Percentiles rank a stretch among this genome's conserved stretches.
Evolutionary conservation across 2,888 invertebrate genomes (phyloP).

Genomic region (Hypomecis atomaria): DNA sequence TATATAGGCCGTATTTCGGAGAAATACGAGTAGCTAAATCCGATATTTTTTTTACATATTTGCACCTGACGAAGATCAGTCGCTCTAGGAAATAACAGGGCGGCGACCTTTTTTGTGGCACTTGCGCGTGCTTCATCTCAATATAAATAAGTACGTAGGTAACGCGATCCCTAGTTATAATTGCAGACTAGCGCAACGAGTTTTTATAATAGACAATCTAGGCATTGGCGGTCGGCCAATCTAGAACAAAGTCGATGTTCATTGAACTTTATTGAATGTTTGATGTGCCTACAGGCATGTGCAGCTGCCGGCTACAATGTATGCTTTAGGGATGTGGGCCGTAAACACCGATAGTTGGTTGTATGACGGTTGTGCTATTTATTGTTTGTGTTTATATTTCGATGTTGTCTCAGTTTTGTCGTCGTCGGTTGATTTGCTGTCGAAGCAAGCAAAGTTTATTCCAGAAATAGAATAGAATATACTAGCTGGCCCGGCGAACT

Average conservation of each 20-base stretch:
- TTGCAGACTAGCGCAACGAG: constrained; percentile 13
- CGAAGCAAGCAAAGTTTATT: too few relatives aligned
- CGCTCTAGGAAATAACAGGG: too few relatives aligned
- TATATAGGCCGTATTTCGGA: too few relatives aligned
- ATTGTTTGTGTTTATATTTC: too few relatives aligned
- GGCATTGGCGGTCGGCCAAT: constrained; percentile 32
- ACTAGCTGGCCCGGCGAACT: too few relatives aligned
- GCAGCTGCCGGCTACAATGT: constrained; percentile 2
- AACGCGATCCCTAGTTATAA: constrained; percentile 27
- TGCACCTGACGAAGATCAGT: too few relatives aligned
- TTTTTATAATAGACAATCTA: constrained; percentile 32
- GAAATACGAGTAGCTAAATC: too few relatives aligned
- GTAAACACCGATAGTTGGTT: neutral
- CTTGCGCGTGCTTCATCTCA: neutral
- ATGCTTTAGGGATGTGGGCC: neutral
- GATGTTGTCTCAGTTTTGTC: too few relatives aligned
- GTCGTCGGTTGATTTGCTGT: too few relatives aligned
- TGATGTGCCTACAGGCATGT: constrained; percentile 15
- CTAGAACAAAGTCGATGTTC: constrained; percentile 33
- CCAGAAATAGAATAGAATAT: too few relatives aligned
- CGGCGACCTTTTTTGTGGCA: neutral
- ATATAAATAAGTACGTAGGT: constrained; percentile 22
- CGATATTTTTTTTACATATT: too few relatives aligned
- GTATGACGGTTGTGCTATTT: neutral
- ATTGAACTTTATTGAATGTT: constrained; percentile 34